phyloP scores from a whole-genome alignment of 1,140 invertebrate genomes.

The Drosophila simulans region DNA sequence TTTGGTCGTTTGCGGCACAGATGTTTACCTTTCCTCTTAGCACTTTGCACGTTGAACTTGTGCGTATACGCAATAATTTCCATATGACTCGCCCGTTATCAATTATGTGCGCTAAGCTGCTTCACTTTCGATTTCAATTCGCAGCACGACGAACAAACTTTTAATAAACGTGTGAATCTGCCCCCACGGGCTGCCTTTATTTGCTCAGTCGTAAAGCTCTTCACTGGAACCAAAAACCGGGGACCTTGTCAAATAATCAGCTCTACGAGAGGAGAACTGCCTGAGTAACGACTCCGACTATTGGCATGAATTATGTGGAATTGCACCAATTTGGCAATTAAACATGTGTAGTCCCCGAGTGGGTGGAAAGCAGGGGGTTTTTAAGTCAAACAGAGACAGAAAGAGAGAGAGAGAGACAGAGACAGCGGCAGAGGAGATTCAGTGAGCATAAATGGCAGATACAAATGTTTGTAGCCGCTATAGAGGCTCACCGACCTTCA shows the following conservation, averaged over 20 bases:
- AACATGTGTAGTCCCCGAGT: slow-evolving; percentile 59
- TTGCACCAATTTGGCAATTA: slow-evolving; percentile 82
- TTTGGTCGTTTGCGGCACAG: slow-evolving; percentile 32
- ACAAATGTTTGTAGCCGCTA: slow-evolving; percentile 35
- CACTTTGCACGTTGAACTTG: slow-evolving; percentile 28
- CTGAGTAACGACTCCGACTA: slow-evolving; percentile 31
- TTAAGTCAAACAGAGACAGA: slow-evolving; percentile 11
- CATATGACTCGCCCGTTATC: slow-evolving; percentile 54
- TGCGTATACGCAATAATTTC: slow-evolving; percentile 67
- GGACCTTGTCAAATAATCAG: slow-evolving; percentile 62
- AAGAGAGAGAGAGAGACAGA: slow-evolving; percentile 2
- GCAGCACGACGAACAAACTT: slow-evolving; percentile 38
- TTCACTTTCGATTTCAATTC: slow-evolving; percentile 69
- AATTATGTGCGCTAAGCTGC: slow-evolving; percentile 42
- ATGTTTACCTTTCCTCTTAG: slow-evolving; percentile 57
- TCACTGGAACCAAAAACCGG: slow-evolving; percentile 41
- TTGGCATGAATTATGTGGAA: slow-evolving; percentile 77
- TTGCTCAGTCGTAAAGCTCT: slow-evolving; percentile 40
- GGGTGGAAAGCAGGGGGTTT: slow-evolving; percentile 40
- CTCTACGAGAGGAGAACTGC: slow-evolving; percentile 20
- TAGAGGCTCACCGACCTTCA: slow-evolving; percentile 56
- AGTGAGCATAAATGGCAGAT: slow-evolving; percentile 73
- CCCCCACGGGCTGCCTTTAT: slow-evolving; percentile 17
- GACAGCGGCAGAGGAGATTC: slow-evolving; percentile 9
- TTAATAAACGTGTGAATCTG: slow-evolving; percentile 76